Evolutionary conservation across 1,140 invertebrate genomes (phyloP), one percentile per base, ranked within the genome.

Genomic region (Eupeodes corollae): DNA sequence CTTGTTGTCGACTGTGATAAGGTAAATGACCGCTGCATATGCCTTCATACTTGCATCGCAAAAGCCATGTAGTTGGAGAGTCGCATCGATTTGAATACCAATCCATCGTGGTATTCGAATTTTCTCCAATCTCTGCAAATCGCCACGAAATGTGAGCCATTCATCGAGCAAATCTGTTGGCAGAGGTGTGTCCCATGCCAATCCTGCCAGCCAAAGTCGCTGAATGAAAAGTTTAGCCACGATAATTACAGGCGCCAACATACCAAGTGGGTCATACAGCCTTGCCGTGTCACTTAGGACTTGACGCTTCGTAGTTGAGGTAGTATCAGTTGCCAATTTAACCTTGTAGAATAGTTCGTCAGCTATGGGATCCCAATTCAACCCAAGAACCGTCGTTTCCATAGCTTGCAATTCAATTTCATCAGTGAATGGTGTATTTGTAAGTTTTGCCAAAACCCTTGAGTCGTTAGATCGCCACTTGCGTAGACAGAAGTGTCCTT

Each of bases 141-240:
- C 18, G 2, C 18, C 40, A 15, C 33, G 14, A 12, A 52, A 56
- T 1, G 41, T 34, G 9, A 26, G 34, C 50, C 56, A 60, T 42
- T 57, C 41, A 21, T 39, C 8, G 47, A 14, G 26, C 9, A 55
- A 16, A 5, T 53, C 48, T 13, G 26, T 5, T 12, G 56, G 42
- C 8, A 68, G n/a, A 10, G 35, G 13, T 12, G 65, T 52, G 47
- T 74, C 71, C 70, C 70, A 73, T 6, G 51, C 53, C 5, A 58
- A 10, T 11, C 57, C 47, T n/a, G 45, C 10, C 12, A 57, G 30
- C 70, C 70, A 71, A 6, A 75, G 34, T 31, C 59, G 49, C 56
- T 75, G 72, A 13, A 75, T 59, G 0, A 74, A 47, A 0, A 74
- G 61, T 56, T 75, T 74, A 10, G 61, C 57, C 9, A 19, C 48